Evolutionary conservation across 23 tunicate species (phyloP), one percentile per base, ranked within the genome.

Genomic region (Halocynthia roretzi): DNA sequence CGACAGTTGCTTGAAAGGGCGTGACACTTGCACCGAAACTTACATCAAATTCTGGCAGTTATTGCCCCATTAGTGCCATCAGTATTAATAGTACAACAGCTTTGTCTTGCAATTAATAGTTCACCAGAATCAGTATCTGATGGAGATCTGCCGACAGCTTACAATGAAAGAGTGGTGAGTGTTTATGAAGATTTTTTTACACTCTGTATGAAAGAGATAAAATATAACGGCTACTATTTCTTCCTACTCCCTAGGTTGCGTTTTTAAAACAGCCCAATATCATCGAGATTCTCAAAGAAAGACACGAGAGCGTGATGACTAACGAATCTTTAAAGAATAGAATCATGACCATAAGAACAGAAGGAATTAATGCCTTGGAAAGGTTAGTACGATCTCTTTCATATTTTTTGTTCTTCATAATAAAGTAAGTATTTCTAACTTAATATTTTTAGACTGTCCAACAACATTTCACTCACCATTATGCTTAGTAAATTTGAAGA

Each of bases 81-180:
- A 31, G 44, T 31, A 31, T 31, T 31, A 31, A 31, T 31, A 31
- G 44, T 31, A 31, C 44, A 31, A 31, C 44, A 31, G 44, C 44
- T 31, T 31, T 31, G 4, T 31, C 44, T 31, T 31, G 44, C 4
- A 31, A 31, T 31, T 22, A 44, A 10, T 15, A 71, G 76, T 8
- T 54, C 56, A 17, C 12, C 76, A n/a, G 56, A 11, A 50, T 11
- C 56, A 17, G 1, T 54, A 17, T 15, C 56, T 54, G 67, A 40
- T 0, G 84, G 72, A 18, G 87, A 73, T 9, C n/a, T 68, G 10
- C 85, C 86, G 7, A 53, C 83, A 6, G 61, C 91, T 12, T 92
- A 92, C 78, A 92, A 92, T 65, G 98, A 92, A 8, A 92, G 86
- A 92, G 87, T 92, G 81, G 98, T 91, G 61, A 79, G 95, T 70